Evolutionary conservation across 2,888 invertebrate species (phyloP).

Genomic region (Heliconius sara): DNA sequence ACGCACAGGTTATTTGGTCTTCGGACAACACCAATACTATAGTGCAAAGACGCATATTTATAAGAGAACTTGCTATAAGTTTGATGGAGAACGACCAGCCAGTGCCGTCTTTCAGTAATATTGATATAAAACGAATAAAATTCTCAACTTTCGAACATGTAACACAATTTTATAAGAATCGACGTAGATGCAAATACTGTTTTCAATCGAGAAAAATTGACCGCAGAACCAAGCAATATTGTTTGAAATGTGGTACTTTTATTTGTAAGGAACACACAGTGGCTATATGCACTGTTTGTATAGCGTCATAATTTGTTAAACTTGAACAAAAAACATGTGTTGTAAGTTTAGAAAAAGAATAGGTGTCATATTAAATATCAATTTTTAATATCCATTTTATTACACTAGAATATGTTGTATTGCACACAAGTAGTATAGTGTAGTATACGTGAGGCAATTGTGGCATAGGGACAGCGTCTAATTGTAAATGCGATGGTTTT

Average conservation of each 20-base stretch:
- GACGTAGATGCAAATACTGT: slow-evolving; percentile 68
- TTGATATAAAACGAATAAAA: slow-evolving; percentile 49
- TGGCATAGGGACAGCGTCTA: no score
- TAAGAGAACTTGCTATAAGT: slow-evolving; percentile 67
- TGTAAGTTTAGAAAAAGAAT: neutral
- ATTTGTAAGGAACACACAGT: slow-evolving; percentile 75
- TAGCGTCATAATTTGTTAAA: slow-evolving; percentile 24
- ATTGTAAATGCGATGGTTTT: neutral
- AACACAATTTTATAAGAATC: slow-evolving; percentile 52
- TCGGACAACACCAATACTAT: slow-evolving; percentile 55
- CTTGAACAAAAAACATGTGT: neutral
- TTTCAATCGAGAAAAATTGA: slow-evolving; percentile 63
- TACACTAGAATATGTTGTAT: neutral
- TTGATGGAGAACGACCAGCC: slow-evolving; percentile 59
- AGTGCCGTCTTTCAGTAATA: slow-evolving; percentile 44
- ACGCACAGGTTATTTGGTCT: slow-evolving; percentile 76
- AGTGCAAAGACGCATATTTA: slow-evolving; percentile 66
- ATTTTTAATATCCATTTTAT: neutral
- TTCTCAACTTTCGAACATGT: slow-evolving; percentile 43
- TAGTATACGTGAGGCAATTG: no score
- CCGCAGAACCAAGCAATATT: slow-evolving; percentile 67
- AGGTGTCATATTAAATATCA: slow-evolving; percentile 31
- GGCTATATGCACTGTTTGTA: slow-evolving; percentile 65
- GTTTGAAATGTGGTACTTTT: slow-evolving; percentile 67
- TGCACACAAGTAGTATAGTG: neutral